Evolutionary conservation across 2,888 invertebrate species (phyloP).

Genomic region (Crioceris asparagi): DNA sequence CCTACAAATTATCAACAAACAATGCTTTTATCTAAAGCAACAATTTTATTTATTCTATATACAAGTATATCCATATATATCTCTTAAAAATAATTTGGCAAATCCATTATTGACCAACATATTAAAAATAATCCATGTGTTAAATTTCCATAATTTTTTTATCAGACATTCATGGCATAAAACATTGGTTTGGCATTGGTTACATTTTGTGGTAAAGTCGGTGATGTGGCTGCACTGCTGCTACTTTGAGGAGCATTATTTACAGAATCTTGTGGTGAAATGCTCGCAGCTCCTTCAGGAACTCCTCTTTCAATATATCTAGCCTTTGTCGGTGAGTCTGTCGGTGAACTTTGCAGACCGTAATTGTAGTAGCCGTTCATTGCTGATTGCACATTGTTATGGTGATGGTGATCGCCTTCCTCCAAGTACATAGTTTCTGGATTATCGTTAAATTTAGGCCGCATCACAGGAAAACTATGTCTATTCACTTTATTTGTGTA

Average conservation of each 20-base stretch:
- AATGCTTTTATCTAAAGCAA: slow-evolving; percentile 22
- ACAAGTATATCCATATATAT: background rate
- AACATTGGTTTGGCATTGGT: slow-evolving; percentile 47
- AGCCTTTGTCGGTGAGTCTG: slow-evolving; percentile 45
- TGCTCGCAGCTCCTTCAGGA: slow-evolving; percentile 65
- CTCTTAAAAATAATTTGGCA: background rate
- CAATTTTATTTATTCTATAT: slow-evolving; percentile 6
- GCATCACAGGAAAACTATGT: slow-evolving; percentile 31
- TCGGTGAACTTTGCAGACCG: slow-evolving; percentile 35
- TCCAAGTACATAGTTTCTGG: slow-evolving; percentile 8
- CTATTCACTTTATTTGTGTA: slow-evolving; percentile 23
- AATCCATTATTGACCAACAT: background rate
- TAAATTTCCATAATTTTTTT: background rate
- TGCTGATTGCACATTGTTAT: slow-evolving; percentile 20
- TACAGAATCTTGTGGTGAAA: slow-evolving; percentile 51
- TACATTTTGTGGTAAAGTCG: slow-evolving; percentile 40
- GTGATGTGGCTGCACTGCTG: slow-evolving; percentile 30
- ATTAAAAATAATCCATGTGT: background rate
- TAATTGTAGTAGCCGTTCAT: slow-evolving; percentile 27
- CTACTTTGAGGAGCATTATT: slow-evolving; percentile 3
- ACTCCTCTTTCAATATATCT: slow-evolving; percentile 52
- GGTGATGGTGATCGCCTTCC: slow-evolving; percentile 6
- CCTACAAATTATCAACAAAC: slow-evolving; percentile 27
- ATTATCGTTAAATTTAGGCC: slow-evolving; percentile 19
- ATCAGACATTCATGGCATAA: slow-evolving; percentile 81